These are phyloP conservation scores for Naja naja DNA, from an alignment of 2,113 vertebrate species.

Conservation along the genomic window DNA sequence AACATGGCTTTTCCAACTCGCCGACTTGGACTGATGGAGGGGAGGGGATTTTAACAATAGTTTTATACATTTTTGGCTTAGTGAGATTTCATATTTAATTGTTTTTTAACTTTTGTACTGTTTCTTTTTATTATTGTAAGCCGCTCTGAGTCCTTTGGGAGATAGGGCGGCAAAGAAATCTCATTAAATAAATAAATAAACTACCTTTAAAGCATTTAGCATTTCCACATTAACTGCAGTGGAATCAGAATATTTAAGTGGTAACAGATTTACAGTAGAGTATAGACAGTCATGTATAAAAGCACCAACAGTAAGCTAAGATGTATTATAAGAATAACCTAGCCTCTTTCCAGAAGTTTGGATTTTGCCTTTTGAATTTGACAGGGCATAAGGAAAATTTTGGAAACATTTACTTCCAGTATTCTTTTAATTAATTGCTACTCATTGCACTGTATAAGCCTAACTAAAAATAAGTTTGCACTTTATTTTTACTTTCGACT, in stretches of 20 bases:
- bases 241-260: background rate
- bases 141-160: no score
- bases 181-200: no score
- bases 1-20: no score
- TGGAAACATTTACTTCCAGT: background rate
- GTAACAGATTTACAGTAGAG: background rate
- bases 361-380: background rate
- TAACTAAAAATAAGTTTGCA: background rate
- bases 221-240: background rate
- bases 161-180: no score
- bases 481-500: background rate
- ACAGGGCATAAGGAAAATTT: background rate
- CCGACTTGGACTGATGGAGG: no score
- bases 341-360: background rate
- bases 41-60: no score
- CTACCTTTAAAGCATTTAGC: background rate
- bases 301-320: background rate
- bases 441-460: background rate
- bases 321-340: background rate
- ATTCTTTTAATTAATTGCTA: background rate
- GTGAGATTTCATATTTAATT: no score
- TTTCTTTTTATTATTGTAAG: no score
- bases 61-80: no score
- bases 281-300: background rate
- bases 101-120: no score